These are phyloP conservation scores for Parthenolecanium corni DNA, from an alignment of 2,888 invertebrate species.

Conservation along the genomic window DNA sequence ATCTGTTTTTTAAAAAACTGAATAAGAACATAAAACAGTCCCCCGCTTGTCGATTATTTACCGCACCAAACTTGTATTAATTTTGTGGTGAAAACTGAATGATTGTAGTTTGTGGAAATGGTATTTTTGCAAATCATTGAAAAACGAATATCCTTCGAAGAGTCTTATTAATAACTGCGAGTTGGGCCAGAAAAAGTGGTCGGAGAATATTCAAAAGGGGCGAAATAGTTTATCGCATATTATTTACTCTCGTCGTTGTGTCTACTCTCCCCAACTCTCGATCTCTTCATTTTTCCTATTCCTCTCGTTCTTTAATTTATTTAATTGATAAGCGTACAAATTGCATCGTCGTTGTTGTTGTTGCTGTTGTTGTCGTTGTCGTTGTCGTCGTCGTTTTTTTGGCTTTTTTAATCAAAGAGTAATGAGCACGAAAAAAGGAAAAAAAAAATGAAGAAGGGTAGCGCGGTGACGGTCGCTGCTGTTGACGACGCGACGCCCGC, in stretches of 20 bases:
- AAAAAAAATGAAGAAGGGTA: background rate
- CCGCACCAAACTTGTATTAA: too few species aligned
- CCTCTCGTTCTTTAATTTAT: conserved; percentile 18
- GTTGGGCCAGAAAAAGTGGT: background rate
- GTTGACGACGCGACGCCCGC: background rate
- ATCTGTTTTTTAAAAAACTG: too few species aligned
- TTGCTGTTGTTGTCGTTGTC: background rate
- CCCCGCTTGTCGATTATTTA: too few species aligned
- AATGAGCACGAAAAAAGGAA: background rate
- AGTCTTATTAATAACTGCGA: background rate
- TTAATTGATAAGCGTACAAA: conserved; percentile 26
- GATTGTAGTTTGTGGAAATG: too few species aligned
- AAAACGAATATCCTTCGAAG: background rate
- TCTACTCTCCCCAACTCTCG: background rate
- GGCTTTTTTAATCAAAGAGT: too few species aligned
- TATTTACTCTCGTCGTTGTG: background rate
- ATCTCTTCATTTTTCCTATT: conserved; percentile 4
- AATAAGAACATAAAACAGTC: too few species aligned
- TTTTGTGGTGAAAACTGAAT: too few species aligned
- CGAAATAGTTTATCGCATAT: background rate
- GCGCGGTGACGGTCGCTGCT: conserved; percentile 3
- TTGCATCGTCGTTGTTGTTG: conserved; percentile 5
- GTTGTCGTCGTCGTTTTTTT: background rate
- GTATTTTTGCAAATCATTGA: background rate
- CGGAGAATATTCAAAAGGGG: background rate